phyloP scores from a whole-genome alignment of 2,888 invertebrate genomes.

The Phalangium opilio region DNA sequence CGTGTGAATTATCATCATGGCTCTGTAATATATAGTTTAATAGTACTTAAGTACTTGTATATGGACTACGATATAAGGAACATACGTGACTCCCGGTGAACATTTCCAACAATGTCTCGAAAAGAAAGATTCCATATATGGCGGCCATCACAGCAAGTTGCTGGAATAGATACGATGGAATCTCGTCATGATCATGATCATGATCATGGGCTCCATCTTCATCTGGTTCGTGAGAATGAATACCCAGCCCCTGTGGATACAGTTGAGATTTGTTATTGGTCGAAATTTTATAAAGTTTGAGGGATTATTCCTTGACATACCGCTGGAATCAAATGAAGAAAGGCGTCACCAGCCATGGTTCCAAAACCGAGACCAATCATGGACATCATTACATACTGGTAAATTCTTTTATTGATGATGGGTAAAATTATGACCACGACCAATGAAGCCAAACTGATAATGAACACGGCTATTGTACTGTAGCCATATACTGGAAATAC shows the following conservation, averaged over 20 bases:
- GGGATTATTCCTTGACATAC: too few relatives aligned
- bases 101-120: constrained; percentile 20
- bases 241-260: constrained; percentile 12
- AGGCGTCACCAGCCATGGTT: constrained; percentile 33
- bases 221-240: constrained; percentile 13
- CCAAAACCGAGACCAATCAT: constrained; percentile 36
- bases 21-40: too few relatives aligned
- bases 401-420: constrained; percentile 22
- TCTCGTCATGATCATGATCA: constrained; percentile 7
- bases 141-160: constrained; percentile 18
- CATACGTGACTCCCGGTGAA: constrained; percentile 2
- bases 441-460: constrained; percentile 32
- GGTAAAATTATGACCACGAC: constrained; percentile 28
- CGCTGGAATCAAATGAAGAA: constrained; percentile 35
- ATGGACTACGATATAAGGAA: too few relatives aligned
- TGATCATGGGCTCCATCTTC: constrained; percentile 10
- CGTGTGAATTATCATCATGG: constrained; percentile 12
- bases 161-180: constrained; percentile 15
- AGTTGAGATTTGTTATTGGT: too few relatives aligned
- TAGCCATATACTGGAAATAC: constrained; percentile 21
- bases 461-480: constrained; percentile 30
- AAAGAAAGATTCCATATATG: constrained; percentile 22
- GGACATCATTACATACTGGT: constrained; percentile 30
- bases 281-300: too few relatives aligned
- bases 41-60: too few relatives aligned